These are phyloP conservation scores for Gymnocypris eckloni DNA, from an alignment of 2,797 vertebrate species.

Conservation along the genomic window DNA sequence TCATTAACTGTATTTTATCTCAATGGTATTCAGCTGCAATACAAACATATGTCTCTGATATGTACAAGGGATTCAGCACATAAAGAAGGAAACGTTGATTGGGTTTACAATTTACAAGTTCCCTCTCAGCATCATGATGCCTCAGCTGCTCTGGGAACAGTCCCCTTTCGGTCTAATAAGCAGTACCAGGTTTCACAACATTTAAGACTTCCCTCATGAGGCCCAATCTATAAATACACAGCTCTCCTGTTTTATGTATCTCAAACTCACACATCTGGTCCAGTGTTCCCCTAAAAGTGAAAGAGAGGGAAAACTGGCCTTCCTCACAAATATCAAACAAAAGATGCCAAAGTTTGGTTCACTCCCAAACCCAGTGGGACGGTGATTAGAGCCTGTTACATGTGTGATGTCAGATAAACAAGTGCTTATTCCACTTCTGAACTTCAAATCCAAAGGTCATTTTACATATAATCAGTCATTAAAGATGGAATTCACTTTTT, in stretches of 20 bases:
- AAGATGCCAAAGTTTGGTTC: conserved; percentile 30
- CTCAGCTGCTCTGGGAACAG: conserved; percentile 46
- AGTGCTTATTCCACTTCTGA: conserved; percentile 15
- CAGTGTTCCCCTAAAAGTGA: conserved; percentile 39
- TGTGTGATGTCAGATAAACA: conserved; percentile 42
- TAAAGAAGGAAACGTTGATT: conserved; percentile 27
- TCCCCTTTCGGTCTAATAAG: conserved; percentile 51
- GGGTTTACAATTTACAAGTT: conserved; percentile 57
- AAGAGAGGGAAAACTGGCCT: conserved; percentile 9
- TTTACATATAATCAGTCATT: neutral
- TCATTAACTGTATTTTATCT: conserved; percentile 59
- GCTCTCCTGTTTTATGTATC: conserved; percentile 55
- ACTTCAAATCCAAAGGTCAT: neutral
- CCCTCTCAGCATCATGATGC: conserved; percentile 33
- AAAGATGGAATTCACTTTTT: neutral
- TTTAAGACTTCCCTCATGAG: conserved; percentile 52
- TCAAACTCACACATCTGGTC: conserved; percentile 58
- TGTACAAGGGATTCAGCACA: too few species aligned
- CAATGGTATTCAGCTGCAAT: too few species aligned
- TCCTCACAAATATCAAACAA: conserved; percentile 50
- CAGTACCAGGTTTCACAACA: conserved; percentile 55
- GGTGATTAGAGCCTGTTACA: conserved; percentile 33
- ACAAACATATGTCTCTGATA: too few species aligned
- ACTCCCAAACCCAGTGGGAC: conserved; percentile 31
- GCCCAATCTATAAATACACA: conserved; percentile 55